Base-by-base conservation (phyloP, 1,140 invertebrate species). In the Drosophila chauvacae region DNA sequence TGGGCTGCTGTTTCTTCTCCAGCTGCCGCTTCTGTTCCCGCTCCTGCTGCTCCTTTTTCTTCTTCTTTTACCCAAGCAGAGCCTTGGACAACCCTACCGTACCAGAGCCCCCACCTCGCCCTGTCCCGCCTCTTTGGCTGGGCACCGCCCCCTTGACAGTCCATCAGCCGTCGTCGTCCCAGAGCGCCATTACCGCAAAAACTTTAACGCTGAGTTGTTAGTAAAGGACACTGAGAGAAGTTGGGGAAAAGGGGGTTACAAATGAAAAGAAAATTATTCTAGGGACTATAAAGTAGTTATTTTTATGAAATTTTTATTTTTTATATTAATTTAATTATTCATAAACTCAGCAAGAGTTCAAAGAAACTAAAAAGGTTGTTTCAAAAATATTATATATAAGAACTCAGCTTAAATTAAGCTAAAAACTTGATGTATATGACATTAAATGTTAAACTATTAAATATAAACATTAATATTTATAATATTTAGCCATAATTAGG, bases 111-210 rank as follows among this genome's bases (percentile, higher is more conserved):
- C 16, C 44, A 18, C 42, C 26, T 6, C 18, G 14, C 51, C n/a
- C 7, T n/a, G 44, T 20, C 14, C n/a, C 28, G 26, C 45, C 51
- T 13, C 9, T 28, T 62, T 41, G 33, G 33, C 30, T 26, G 53
- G 53, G 53, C 47, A 41, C 44, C 44, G 18, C 18, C 62, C 71
- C 65, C 39, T 35, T 50, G 68, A 71, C 73, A 81, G 79, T 71
- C 77, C 75, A 77, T 78, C 77, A 78, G 72, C 16, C 53, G 71
- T 57, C 77, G 69, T 41, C 73, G 73, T 87, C 84, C 84, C 84
- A 77, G 77, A 87, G 80, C 84, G 72, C 84, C 84, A 87, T 87
- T 87, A 87, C 84, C 84, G 80, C 84, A 87, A 83, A 77, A 87
- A 87, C 84, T 87, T 87, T 87, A 88, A 77, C 84, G 79, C 82